phyloP scores from a whole-genome alignment of 1,140 invertebrate species.

The Popillia japonica region DNA sequence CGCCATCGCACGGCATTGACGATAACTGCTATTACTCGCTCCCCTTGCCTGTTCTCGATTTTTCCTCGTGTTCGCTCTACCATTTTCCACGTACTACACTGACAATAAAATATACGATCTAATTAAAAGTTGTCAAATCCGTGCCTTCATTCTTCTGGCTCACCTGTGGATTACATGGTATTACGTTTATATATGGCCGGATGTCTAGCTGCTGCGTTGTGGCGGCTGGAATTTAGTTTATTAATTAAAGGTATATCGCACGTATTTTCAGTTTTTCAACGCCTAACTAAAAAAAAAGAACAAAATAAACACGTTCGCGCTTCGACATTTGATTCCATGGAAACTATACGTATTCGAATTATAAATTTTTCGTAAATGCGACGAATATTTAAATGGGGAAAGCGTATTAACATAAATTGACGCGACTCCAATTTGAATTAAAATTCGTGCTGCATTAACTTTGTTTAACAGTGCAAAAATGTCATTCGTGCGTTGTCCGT shows the following conservation, averaged over 20 bases:
- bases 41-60: background rate
- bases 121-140: constrained; percentile 35
- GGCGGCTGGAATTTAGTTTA: background rate
- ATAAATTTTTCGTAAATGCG: background rate
- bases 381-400: background rate
- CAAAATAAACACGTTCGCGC: background rate
- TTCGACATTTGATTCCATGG: background rate
- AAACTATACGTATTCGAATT: background rate
- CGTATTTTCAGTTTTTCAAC: background rate
- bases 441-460: constrained; percentile 1
- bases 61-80: constrained; percentile 3
- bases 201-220: background rate
- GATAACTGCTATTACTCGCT: background rate
- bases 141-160: constrained; percentile 16
- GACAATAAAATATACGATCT: constrained; percentile 29
- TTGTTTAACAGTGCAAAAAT: constrained; percentile 12
- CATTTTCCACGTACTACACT: background rate
- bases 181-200: background rate
- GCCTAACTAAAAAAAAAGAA: background rate
- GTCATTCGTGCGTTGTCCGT: background rate
- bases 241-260: constrained; percentile 13
- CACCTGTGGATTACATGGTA: constrained; percentile 19
- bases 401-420: background rate
- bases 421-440: constrained; percentile 5
- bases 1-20: background rate